Evolutionary conservation across 2,888 invertebrate genomes (phyloP).

Genomic region (Calliphora vomitoria): DNA sequence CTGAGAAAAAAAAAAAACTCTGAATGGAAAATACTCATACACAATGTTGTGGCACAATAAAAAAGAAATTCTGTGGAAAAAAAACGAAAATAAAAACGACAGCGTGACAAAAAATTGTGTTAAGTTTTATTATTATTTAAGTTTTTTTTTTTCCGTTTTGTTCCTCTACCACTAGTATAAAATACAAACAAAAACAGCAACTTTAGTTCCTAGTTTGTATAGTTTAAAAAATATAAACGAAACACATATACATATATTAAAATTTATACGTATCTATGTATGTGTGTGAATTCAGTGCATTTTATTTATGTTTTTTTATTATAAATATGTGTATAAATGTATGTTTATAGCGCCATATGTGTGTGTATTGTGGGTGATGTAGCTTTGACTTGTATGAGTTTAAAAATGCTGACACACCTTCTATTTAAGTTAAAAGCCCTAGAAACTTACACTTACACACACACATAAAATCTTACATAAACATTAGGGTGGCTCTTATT

Average conservation of each 20-base stretch:
- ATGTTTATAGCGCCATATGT: background rate
- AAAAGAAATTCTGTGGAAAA: background rate
- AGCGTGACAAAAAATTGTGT: slow-evolving; percentile 67
- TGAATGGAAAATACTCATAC: slow-evolving; percentile 13
- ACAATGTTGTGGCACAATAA: background rate
- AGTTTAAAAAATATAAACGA: background rate
- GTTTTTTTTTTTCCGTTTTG: slow-evolving; percentile 11
- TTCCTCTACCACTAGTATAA: slow-evolving; percentile 18
- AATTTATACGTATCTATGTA: no score
- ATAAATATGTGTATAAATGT: no score
- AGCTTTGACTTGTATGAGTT: slow-evolving; percentile 10
- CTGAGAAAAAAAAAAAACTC: background rate
- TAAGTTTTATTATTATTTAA: slow-evolving; percentile 59
- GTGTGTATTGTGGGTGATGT: background rate
- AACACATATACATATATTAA: no score
- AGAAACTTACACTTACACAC: slow-evolving; percentile 15
- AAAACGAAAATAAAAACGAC: slow-evolving; percentile 2
- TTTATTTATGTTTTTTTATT: no score
- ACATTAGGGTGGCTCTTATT: background rate
- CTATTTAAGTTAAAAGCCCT: slow-evolving; percentile 59
- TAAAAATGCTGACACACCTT: slow-evolving; percentile 66
- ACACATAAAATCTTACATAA: background rate
- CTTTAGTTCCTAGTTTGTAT: slow-evolving; percentile 6
- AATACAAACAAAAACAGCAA: slow-evolving; percentile 30
- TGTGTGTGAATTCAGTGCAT: no score